Evolutionary conservation across 2,888 invertebrate species (phyloP).

Genomic region (Agrypnus murinus): DNA sequence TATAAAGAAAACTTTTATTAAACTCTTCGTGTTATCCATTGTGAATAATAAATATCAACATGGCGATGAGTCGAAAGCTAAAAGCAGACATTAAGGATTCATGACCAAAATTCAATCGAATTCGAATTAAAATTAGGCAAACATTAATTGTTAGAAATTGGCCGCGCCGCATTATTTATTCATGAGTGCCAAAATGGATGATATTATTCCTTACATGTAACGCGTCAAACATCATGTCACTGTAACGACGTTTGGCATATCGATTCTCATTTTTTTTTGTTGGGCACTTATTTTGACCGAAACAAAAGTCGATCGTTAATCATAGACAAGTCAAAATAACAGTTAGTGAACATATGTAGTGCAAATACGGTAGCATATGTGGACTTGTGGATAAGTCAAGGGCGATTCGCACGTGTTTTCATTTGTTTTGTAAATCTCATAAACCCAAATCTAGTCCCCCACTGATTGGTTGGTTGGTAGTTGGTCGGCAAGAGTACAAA

Average conservation of each 20-base stretch:
- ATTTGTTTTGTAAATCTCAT: conserved; percentile 37
- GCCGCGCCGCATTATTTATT: conserved; percentile 24
- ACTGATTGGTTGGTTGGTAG: too few species aligned
- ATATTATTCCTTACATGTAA: conserved; percentile 21
- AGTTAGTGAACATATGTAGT: not conserved
- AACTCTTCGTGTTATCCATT: conserved; percentile 10
- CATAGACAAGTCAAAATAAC: not conserved
- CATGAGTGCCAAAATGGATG: conserved; percentile 10
- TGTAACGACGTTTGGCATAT: conserved; percentile 14
- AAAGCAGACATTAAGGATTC: conserved; percentile 36
- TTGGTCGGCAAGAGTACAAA: not conserved
- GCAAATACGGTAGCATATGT: not conserved
- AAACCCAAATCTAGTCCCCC: conserved; percentile 3
- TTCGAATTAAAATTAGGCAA: conserved; percentile 31
- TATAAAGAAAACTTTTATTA: conserved; percentile 30
- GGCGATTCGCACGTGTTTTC: conserved; percentile 49
- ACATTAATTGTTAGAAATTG: conserved; percentile 23
- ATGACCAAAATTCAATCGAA: conserved; percentile 39
- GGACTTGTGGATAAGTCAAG: conserved; percentile 36
- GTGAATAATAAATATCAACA: conserved; percentile 26
- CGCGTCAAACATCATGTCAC: conserved; percentile 13
- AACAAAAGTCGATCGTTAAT: too few species aligned
- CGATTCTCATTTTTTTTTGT: not conserved
- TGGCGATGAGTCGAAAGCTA: too few species aligned
- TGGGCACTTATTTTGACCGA: too few species aligned